Evolutionary conservation across 1,140 invertebrate species (phyloP).

Genomic region (Leptopilina clavipes): DNA sequence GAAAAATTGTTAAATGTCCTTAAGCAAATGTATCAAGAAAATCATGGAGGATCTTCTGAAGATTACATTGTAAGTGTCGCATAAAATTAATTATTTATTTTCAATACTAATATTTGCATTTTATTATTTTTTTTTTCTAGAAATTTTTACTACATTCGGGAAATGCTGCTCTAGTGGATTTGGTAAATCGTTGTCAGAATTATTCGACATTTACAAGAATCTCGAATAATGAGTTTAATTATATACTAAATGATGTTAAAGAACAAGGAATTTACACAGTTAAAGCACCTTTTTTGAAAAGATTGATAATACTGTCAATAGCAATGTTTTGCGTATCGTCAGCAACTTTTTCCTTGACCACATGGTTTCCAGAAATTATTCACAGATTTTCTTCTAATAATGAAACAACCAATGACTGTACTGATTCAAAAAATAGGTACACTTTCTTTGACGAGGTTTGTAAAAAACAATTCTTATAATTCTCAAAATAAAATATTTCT

Average conservation of each 20-base stretch:
- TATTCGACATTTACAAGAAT: neutral
- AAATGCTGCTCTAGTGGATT: neutral
- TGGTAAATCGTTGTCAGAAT: neutral
- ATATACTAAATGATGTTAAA: neutral
- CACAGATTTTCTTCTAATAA: neutral
- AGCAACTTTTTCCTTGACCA: neutral
- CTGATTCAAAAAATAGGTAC: neutral
- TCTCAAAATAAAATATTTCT: neutral
- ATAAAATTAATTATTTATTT: neutral
- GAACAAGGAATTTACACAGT: neutral
- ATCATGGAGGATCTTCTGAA: conserved; percentile 65
- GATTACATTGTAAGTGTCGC: conserved; percentile 48
- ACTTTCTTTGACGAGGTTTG: neutral
- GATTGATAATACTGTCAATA: conserved; percentile 1
- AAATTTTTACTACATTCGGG: neutral
- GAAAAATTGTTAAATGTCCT: conserved; percentile 70
- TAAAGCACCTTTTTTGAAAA: neutral
- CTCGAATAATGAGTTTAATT: neutral
- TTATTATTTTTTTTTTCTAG: neutral
- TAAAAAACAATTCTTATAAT: neutral
- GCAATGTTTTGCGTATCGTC: neutral
- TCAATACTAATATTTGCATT: neutral
- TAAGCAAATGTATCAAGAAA: conserved; percentile 67
- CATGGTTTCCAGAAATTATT: conserved; percentile 3
- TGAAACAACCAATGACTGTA: neutral